Evolutionary conservation across 2,888 invertebrate species (phyloP), one percentile per base, ranked within the genome.

Genomic region (Euplagia quadripunctaria): DNA sequence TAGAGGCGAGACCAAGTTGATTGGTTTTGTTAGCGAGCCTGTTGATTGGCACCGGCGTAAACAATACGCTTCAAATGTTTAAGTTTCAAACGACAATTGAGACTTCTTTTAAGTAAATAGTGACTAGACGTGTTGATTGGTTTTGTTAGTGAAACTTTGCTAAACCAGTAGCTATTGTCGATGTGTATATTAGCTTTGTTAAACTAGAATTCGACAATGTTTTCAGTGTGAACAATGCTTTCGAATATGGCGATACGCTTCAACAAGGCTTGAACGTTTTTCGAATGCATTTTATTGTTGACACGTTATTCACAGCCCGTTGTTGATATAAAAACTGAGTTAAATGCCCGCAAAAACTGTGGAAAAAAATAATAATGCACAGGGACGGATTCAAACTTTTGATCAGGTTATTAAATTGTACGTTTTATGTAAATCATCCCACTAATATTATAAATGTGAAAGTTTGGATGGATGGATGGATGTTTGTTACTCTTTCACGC

Each of bases 1-100:
- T 94, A 96, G 87, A 92, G 94, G 93, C 95, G 96, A 96, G 96
- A 96, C 95, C 94, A 94, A 96, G 95, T 95, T 96, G 96, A 96
- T 96, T 96, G 96, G 96, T 96, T 96, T 95, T 95, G 95, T 95
- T 95, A 94, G 94, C 94, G 93, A 91, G 92, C 91, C 93, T 94
- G 95, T 96, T 95, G 95, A 96, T 95, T 96, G 95, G 94, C 94
- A 91, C 89, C 91, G 89, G 86, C 93, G 95, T 95, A 95, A 95
- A 96, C 95, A 96, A 95, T 95, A 92, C 93, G 91, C 84, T 85
- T 87, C 87, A 90, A 90, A 92, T 94, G 94, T 95, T 94, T 94
- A 95, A 95, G 94, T 94, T 94, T 86, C 89, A 88, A 90, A 91
- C 91, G 94, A 94, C 94, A 94, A 94, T 95, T 89, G 93, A 92